Evolutionary conservation across 2,797 vertebrate species (phyloP), one percentile per base, ranked within the genome.

Genomic region (Myotis vivesi): DNA sequence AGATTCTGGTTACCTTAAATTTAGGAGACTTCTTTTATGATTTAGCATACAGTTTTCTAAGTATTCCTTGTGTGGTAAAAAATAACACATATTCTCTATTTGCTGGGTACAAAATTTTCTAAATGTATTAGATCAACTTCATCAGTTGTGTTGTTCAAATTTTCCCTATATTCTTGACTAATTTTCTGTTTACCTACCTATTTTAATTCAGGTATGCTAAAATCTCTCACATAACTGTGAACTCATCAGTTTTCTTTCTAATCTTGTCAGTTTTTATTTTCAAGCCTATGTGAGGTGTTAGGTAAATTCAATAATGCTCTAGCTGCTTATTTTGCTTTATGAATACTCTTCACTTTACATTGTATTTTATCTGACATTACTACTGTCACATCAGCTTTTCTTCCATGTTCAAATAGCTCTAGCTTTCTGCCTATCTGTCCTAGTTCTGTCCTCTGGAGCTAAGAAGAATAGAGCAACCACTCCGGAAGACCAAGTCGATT

Each of bases 21-120:
- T 95, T 88, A 76, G 44, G 79, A 88, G 59, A 75, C 22, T 79
- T 80, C 22, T 77, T 80, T 62, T 77, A n/a, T 93, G 49, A 91
- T 66, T 87, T 79, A 91, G 49, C 33, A 84, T 11, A 51, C 23
- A 79, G 69, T 55, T 81, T 92, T 87, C 0, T 44, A 90, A 90
- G 30, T 57, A 87, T 55, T 94, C 25, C 28, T 80, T 38, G 3
- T 22, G 57, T 68, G 44, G 71, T 90, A 12, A n/a, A 92, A 90
- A 87, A 41, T 59, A 89, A 28, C 1, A 3, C 57, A 80, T 11
- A 80, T 30, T 75, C 46, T 64, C 59, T 57, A 19, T 69, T 72
- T 82, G 46, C 53, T 87, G 46, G 62, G 23, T 66, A 92, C 33
- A 57, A 68, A 19, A 75, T 36, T 46, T 75, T 68, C 75, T 66